A percentile compares a stretch with the other conserved stretches of the same genome.
These are phyloP conservation scores for Aricia artaxerxes DNA, from an alignment of 2,888 invertebrate genomes.

Conservation along the genomic window DNA sequence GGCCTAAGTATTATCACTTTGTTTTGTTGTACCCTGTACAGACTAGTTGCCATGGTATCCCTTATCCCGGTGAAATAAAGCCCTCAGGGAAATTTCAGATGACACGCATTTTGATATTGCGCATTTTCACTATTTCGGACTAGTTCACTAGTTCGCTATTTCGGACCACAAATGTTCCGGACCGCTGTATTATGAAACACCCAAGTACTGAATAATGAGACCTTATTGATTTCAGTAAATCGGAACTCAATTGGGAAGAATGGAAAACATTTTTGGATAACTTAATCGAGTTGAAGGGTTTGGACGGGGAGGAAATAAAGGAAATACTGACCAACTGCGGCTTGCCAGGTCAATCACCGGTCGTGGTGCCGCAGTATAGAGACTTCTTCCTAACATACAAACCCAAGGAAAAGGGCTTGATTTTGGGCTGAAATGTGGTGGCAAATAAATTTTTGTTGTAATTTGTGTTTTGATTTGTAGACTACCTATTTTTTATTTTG, in stretches of 20 bases:
- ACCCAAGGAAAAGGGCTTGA: constrained; percentile 51
- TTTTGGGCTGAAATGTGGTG: neutral
- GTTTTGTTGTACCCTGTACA: too few relatives aligned
- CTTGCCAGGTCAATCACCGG: constrained; percentile 54
- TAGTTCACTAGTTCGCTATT: too few relatives aligned
- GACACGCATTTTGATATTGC: too few relatives aligned
- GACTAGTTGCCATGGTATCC: too few relatives aligned
- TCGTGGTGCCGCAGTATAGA: constrained; percentile 57
- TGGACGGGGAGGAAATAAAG: constrained; percentile 50
- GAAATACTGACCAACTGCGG: constrained; percentile 61
- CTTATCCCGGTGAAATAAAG: too few relatives aligned
- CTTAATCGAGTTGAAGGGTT: constrained; percentile 50
- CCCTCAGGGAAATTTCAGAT: too few relatives aligned
- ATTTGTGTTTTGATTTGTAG: neutral
- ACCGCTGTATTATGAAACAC: too few relatives aligned
- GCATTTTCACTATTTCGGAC: too few relatives aligned
- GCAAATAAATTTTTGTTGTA: neutral
- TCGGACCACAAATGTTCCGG: too few relatives aligned
- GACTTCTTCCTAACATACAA: constrained; percentile 58
- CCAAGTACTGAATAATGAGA: too few relatives aligned
- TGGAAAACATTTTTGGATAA: constrained; percentile 57
- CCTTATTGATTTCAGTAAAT: constrained; percentile 54
- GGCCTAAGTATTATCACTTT: too few relatives aligned
- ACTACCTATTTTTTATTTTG: neutral
- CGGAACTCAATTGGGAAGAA: constrained; percentile 58